Percentiles rank a stretch among this genome's conserved stretches.
Conservation (phyloP, 2,797 vertebrate species). For the Acipenser transmontanus region DNA sequence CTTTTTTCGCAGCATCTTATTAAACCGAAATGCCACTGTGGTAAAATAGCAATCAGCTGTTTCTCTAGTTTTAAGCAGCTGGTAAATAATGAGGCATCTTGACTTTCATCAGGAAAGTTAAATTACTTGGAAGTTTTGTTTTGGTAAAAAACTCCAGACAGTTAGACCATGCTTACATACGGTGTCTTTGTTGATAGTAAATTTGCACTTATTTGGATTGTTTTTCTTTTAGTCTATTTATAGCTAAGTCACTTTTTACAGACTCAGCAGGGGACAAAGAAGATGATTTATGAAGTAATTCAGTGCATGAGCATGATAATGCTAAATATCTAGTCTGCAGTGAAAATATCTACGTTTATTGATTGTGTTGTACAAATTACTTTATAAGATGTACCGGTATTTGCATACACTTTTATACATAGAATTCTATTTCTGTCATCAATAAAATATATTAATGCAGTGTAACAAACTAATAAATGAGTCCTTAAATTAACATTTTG, state of each 20-base stretch:
- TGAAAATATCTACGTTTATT: too few relatives aligned
- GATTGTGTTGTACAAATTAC: too few relatives aligned
- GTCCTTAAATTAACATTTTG: too few relatives aligned
- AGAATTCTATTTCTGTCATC: too few relatives aligned
- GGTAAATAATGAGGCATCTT: slow-evolving; percentile 33
- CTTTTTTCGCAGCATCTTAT: neutral
- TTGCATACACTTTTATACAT: too few relatives aligned
- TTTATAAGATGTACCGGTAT: too few relatives aligned
- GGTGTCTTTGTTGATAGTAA: slow-evolving; percentile 19
- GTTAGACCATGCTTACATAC: slow-evolving; percentile 22
- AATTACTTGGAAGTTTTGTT: slow-evolving; percentile 11
- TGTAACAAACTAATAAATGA: too few relatives aligned
- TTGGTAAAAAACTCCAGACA: slow-evolving; percentile 22
- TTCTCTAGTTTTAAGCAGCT: slow-evolving; percentile 25
- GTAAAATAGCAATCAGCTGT: slow-evolving; percentile 20
- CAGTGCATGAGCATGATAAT: slow-evolving; percentile 21
- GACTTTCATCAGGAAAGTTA: slow-evolving; percentile 20
- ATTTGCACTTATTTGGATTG: slow-evolving; percentile 26
- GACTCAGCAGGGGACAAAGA: slow-evolving; percentile 11
- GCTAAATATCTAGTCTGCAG: too few relatives aligned
- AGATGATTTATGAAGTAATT: slow-evolving; percentile 24
- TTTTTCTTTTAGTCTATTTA: slow-evolving; percentile 30
- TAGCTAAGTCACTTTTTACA: slow-evolving; percentile 31
- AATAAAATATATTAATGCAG: too few relatives aligned
- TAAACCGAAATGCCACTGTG: slow-evolving; percentile 14